These are phyloP conservation scores for Temnothorax rugatulus DNA, from an alignment of 2,888 invertebrate species.

Conservation along the genomic window DNA sequence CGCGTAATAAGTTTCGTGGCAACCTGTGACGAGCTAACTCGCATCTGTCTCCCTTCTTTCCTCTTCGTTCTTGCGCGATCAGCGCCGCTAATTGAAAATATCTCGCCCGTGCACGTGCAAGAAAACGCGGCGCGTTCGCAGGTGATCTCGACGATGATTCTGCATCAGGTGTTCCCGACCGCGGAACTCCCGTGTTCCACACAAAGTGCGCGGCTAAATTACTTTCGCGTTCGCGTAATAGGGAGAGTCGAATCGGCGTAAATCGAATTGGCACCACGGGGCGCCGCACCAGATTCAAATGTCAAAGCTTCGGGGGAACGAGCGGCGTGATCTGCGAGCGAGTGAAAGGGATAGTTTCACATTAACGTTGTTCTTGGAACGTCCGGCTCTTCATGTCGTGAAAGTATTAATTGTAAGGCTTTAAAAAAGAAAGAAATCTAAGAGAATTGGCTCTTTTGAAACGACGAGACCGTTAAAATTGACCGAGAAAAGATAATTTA, in stretches of 20 bases:
- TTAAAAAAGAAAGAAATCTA: not conserved
- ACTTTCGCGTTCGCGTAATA: slow-evolving; percentile 50
- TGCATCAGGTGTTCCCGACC: slow-evolving; percentile 42
- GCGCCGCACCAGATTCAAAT: slow-evolving; percentile 37
- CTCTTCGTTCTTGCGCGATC: slow-evolving; percentile 48
- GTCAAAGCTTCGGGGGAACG: slow-evolving; percentile 27
- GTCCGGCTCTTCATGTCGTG: not conserved
- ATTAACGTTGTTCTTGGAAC: not conserved
- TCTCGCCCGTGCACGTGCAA: slow-evolving; percentile 35
- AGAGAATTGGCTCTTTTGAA: not conserved
- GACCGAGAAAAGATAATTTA: not conserved
- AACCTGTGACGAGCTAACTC: slow-evolving; percentile 29
- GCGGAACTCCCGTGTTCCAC: slow-evolving; percentile 33
- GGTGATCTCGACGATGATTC: slow-evolving; percentile 47
- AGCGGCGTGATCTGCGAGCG: slow-evolving; percentile 1
- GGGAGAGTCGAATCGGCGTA: slow-evolving; percentile 37
- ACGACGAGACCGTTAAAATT: not conserved
- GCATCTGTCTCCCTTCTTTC: not conserved
- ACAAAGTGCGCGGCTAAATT: slow-evolving; percentile 36
- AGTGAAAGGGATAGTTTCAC: not conserved
- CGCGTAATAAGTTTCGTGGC: slow-evolving; percentile 56
- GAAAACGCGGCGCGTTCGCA: slow-evolving; percentile 45
- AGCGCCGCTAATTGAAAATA: slow-evolving; percentile 59
- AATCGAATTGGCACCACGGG: slow-evolving; percentile 45
- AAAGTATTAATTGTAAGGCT: slow-evolving; percentile 3